Evolutionary conservation across 2,113 vertebrate genomes (phyloP).

Genomic region (Calyptomena viridis): DNA sequence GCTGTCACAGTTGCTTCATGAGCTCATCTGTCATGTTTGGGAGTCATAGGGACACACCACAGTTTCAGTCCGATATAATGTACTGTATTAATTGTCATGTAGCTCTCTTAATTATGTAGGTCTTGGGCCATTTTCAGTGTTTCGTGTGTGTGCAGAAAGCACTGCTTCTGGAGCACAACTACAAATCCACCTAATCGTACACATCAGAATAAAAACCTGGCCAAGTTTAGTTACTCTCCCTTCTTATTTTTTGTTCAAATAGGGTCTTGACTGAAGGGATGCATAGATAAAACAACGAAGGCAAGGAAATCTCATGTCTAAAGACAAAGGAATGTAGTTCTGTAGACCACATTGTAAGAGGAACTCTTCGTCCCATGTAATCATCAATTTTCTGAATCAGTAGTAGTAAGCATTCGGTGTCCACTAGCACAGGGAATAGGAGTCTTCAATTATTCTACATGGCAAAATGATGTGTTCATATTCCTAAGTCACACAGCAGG

Average conservation of each 20-base stretch:
- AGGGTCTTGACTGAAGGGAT: background rate
- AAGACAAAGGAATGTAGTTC: background rate
- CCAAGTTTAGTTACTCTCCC: background rate
- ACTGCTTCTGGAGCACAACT: background rate
- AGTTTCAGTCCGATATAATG: background rate
- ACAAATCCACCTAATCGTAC: background rate
- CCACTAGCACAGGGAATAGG: background rate
- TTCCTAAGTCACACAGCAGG: background rate
- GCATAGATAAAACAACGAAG: background rate
- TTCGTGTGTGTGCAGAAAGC: background rate
- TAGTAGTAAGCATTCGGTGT: background rate
- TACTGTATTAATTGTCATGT: background rate
- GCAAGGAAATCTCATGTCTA: background rate
- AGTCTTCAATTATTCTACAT: background rate
- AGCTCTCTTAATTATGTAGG: slow-evolving; percentile 3
- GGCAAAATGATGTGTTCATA: background rate
- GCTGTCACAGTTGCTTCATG: background rate
- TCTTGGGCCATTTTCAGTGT: background rate
- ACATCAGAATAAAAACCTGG: background rate
- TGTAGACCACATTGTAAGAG: background rate
- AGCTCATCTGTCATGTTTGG: background rate
- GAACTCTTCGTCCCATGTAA: background rate
- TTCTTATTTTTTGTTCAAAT: background rate
- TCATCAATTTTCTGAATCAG: background rate
- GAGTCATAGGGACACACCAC: background rate